A percentile compares a stretch with the other conserved stretches of the same genome.
These are phyloP conservation scores for Cotesia glomerata DNA, from an alignment of 1,140 invertebrate species.

Conservation along the genomic window DNA sequence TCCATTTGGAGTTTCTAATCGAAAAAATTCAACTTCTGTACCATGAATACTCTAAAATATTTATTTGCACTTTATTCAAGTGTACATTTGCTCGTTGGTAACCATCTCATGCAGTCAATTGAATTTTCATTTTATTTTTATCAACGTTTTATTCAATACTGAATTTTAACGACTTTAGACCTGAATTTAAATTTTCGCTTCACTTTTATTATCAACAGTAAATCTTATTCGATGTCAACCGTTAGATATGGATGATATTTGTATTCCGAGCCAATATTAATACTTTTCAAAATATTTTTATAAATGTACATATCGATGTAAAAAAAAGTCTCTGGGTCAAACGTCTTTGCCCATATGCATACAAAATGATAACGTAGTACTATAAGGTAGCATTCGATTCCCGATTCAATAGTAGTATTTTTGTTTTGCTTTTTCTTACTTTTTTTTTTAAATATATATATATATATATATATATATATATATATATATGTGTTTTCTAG, in stretches of 20 bases:
- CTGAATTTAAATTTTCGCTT: no score
- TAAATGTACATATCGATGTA: not conserved
- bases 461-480: no score
- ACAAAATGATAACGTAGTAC: not conserved
- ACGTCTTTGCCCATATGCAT: not conserved
- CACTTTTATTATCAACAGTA: no score
- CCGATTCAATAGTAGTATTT: constrained; percentile 32
- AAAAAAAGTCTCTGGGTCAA: not conserved
- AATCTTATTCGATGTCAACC: no score
- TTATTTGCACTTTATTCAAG: constrained; percentile 11
- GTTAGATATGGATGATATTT: no score
- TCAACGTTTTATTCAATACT: not conserved
- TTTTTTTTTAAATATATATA: no score
- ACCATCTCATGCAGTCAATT: constrained; percentile 13
- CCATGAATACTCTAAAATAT: not conserved
- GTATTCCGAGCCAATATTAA: no score
- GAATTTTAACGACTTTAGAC: no score
- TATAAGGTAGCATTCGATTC: constrained; percentile 35
- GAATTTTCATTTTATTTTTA: not conserved
- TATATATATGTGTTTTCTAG: no score
- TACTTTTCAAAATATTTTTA: not conserved
- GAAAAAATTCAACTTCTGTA: constrained; percentile 5
- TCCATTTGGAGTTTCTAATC: constrained; percentile 21
- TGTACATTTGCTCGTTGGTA: not conserved
- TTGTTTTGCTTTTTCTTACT: no score